Conservation (phyloP, 1,140 invertebrate genomes). For the Kradibia gibbosae region DNA sequence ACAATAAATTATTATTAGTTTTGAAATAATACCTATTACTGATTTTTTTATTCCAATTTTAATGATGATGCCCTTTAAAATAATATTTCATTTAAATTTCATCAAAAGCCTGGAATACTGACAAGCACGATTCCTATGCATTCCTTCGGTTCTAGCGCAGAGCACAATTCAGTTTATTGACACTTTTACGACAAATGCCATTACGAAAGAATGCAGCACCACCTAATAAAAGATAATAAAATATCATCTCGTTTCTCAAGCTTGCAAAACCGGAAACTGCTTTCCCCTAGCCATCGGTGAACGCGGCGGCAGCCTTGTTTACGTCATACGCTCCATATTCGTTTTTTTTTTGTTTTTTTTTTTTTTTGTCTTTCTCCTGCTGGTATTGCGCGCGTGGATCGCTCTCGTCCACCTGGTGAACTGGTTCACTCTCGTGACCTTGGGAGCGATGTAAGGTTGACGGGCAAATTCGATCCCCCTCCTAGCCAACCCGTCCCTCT, state of each 20-base stretch:
- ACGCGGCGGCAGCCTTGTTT: not conserved
- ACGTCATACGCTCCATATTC: not conserved
- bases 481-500: too few relatives aligned
- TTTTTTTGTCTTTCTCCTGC: too few relatives aligned
- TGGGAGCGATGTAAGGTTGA: not conserved
- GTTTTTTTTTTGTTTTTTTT: too few relatives aligned
- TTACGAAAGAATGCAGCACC: not conserved
- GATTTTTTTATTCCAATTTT: too few relatives aligned
- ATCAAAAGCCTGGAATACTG: too few relatives aligned
- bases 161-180: not conserved
- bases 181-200: not conserved
- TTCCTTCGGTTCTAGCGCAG: too few relatives aligned
- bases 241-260: conserved; percentile 1
- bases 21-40: too few relatives aligned
- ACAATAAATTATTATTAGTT: too few relatives aligned
- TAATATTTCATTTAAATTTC: too few relatives aligned
- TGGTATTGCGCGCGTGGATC: not conserved
- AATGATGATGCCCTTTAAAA: too few relatives aligned
- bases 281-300: not conserved
- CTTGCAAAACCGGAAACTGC: conserved; percentile 11
- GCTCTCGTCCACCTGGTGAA: conserved; percentile 20
- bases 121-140: too few relatives aligned
- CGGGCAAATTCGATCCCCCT: conserved; percentile 3
- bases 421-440: conserved; percentile 20
- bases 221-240: not conserved